Base-by-base conservation (phyloP, 2,797 vertebrate genomes). In the Anabas testudineus region DNA sequence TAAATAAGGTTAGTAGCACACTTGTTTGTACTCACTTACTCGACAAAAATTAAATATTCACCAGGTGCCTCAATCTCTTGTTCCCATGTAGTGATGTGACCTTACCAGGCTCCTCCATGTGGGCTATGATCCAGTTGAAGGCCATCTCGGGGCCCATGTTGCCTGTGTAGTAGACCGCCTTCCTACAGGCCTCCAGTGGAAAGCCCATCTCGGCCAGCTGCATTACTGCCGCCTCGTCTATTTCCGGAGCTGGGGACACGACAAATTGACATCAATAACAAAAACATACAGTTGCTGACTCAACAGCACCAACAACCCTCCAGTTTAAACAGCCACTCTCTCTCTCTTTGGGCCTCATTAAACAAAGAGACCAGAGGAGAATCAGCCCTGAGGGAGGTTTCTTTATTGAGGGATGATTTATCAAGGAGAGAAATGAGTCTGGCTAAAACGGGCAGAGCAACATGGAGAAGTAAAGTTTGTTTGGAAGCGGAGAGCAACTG, bases 171-270 rank as follows among this genome's bases (percentile, higher is more conserved):
- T 99, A 99, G 55, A 99, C 97, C 0, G 98, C 97, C 87, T 99
- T 99, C 85, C 97, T 95, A 78, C 98, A 99, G 0, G 97, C 98
- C 90, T 99, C 98, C 69, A 98, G 70, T 4, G 98, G 98, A 76
- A 99, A 99, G 16, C 98, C 98, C 98, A 99, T 99, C 92, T 99
- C 98, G 1, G 97, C 97, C 92, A 99, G 93, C 83, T 99, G 98
- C 98, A 99, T 98, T 67, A 96, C 97, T 0, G 97, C 95, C 0
- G 94, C 95, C 85, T 99, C 98, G 8, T 99, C 98, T 71, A 99
- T 96, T 91, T 99, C 98, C 67, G 97, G 96, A 86, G 96, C 98
- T 99, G 88, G 24, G 71, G 67, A 86, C 36, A 41, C 4, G 39
- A 76, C 53, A 80, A 82, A 78, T 37, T 10, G 2, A 64, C 85